These are phyloP conservation scores for Willowsia nigromaculata DNA, from an alignment of 2,888 invertebrate species.

Conservation along the genomic window DNA sequence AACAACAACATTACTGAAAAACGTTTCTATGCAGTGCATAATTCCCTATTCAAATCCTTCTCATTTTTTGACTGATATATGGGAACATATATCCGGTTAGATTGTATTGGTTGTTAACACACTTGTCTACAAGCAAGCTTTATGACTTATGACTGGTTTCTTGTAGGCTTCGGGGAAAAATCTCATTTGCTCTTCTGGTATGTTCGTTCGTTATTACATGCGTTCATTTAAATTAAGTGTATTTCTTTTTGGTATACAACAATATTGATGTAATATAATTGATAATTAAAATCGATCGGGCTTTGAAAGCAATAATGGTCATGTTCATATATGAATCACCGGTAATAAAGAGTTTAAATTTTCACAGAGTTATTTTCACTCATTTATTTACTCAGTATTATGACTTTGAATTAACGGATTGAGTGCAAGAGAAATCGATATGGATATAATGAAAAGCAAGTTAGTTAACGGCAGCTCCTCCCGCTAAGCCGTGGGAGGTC, in stretches of 20 bases:
- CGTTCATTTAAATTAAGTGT: slow-evolving; percentile 48
- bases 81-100: slow-evolving; percentile 49
- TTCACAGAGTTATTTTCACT: no score
- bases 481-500: not conserved
- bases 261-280: no score
- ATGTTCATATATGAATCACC: no score
- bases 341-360: no score
- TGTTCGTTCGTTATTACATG: not conserved
- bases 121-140: not conserved
- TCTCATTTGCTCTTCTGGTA: not conserved
- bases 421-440: slow-evolving; percentile 15
- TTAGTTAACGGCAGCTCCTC: slow-evolving; percentile 17
- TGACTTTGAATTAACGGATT: no score
- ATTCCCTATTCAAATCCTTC: not conserved
- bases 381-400: no score
- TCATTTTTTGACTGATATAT: slow-evolving; percentile 49
- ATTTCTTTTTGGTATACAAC: not conserved
- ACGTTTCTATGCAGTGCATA: slow-evolving; percentile 22
- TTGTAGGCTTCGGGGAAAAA: not conserved
- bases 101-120: not conserved
- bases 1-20: not conserved
- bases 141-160: not conserved
- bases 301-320: no score
- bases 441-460: not conserved
- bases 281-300: no score